Conservation (phyloP, 1,140 invertebrate species). For the Trigoniulus corallinus region DNA sequence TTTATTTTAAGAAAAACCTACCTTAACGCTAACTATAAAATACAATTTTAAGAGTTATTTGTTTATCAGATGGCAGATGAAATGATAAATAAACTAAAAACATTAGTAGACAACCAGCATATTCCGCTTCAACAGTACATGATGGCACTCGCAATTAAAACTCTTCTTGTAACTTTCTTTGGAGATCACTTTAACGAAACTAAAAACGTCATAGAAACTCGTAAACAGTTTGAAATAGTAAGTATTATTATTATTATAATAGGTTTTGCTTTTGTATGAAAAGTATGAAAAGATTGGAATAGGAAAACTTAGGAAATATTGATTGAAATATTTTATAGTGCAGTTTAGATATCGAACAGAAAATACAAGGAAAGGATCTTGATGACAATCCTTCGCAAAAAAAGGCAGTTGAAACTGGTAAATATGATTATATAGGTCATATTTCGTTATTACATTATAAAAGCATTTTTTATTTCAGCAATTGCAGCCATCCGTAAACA, state of each 20-base stretch:
- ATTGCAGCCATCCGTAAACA: too few species aligned
- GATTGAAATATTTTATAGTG: too few species aligned
- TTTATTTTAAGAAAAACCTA: conserved; percentile 9
- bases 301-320: too few species aligned
- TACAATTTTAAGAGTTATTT: not conserved
- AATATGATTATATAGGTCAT: too few species aligned
- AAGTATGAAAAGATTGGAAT: not conserved
- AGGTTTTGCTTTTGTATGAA: not conserved
- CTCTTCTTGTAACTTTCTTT: conserved; percentile 12
- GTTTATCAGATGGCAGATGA: conserved; percentile 16
- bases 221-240: conserved; percentile 18
- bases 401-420: not conserved
- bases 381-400: not conserved
- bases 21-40: not conserved
- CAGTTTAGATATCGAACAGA: not conserved
- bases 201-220: conserved; percentile 17
- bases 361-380: not conserved
- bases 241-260: conserved; percentile 1
- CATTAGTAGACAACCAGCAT: conserved; percentile 16
- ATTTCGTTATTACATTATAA: too few species aligned
- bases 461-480: too few species aligned
- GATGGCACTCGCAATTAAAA: conserved; percentile 17
- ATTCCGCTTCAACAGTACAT: conserved; percentile 19
- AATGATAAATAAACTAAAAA: conserved; percentile 15
- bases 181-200: conserved; percentile 17